A percentile compares a stretch with the other conserved stretches of the same genome.
Conservation (phyloP, 2,113 vertebrate genomes). For the Stigmatopora nigra region DNA sequence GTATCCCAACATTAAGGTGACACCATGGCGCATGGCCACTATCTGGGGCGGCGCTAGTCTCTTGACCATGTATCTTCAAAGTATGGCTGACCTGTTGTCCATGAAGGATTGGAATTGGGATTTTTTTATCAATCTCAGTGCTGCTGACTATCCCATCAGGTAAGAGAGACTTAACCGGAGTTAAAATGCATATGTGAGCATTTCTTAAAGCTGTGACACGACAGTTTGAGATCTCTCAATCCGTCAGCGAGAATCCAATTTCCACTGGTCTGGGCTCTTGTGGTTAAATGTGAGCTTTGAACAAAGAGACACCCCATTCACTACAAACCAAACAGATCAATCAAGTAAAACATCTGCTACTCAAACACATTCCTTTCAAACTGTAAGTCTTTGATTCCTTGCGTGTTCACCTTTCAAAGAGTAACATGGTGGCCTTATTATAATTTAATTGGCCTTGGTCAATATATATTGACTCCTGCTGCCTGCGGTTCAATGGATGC, state of each 20-base stretch:
- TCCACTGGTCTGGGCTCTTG: constrained; percentile 23
- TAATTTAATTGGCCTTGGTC: constrained; percentile 58
- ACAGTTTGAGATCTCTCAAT: constrained; percentile 23
- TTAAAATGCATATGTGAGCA: background rate
- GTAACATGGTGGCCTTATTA: constrained; percentile 65
- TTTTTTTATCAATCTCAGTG: constrained; percentile 99
- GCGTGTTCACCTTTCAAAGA: constrained; percentile 41
- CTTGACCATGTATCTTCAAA: constrained; percentile 89
- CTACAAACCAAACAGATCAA: constrained; percentile 58
- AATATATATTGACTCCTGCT: constrained; percentile 55
- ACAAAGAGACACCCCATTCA: constrained; percentile 40
- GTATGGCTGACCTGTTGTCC: constrained; percentile 89
- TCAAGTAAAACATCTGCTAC: constrained; percentile 39
- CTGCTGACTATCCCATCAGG: constrained; percentile 97
- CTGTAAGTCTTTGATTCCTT: constrained; percentile 25
- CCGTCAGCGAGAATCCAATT: constrained; percentile 44
- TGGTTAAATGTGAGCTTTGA: constrained; percentile 54
- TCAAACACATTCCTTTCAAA: constrained; percentile 31
- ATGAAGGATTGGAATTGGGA: constrained; percentile 97
- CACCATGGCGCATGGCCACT: constrained; percentile 94
- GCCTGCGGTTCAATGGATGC: constrained; percentile 39
- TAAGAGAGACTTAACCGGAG: constrained; percentile 41
- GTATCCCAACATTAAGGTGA: constrained; percentile 88
- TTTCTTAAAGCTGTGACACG: background rate
- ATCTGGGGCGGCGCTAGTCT: constrained; percentile 98